A percentile compares a stretch with the other conserved stretches of the same genome.
phyloP scores from a whole-genome alignment of 1,140 invertebrate genomes.

The Saccostrea cuccullata region DNA sequence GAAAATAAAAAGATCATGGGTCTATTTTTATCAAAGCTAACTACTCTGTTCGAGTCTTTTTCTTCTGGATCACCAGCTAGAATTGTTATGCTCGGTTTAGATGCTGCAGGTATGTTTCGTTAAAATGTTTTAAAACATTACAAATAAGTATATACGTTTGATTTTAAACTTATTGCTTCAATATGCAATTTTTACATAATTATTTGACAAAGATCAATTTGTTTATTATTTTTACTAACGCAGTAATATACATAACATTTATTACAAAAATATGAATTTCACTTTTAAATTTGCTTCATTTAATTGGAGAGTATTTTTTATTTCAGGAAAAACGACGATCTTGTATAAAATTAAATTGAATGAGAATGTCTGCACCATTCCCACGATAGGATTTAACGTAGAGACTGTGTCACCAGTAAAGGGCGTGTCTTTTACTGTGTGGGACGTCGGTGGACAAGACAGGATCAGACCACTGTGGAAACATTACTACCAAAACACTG shows the following conservation, averaged over 20 bases:
- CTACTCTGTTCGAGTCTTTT: conserved; percentile 43
- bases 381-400: conserved; percentile 78
- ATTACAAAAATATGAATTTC: too few species aligned
- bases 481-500: conserved; percentile 63
- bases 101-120: conserved; percentile 73
- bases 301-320: conserved; percentile 76
- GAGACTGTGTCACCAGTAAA: conserved; percentile 74
- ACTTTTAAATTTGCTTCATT: too few species aligned
- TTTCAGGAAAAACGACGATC: conserved; percentile 85
- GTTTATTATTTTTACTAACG: neutral
- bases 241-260: too few species aligned
- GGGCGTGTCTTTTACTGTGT: conserved; percentile 79
- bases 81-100: conserved; percentile 76
- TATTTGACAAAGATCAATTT: too few species aligned
- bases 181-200: too few species aligned
- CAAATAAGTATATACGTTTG: neutral
- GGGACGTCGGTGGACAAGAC: conserved; percentile 80
- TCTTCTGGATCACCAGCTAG: conserved; percentile 60
- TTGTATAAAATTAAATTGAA: conserved; percentile 99
- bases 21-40: conserved; percentile 45
- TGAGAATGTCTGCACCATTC: conserved; percentile 72
- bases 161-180: neutral
- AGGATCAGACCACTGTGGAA: conserved; percentile 76
- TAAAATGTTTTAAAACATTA: neutral
- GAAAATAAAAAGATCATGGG: conserved; percentile 37